Base-by-base conservation (phyloP, 2,797 vertebrate genomes). In the Spinibarbus caldwelli region DNA sequence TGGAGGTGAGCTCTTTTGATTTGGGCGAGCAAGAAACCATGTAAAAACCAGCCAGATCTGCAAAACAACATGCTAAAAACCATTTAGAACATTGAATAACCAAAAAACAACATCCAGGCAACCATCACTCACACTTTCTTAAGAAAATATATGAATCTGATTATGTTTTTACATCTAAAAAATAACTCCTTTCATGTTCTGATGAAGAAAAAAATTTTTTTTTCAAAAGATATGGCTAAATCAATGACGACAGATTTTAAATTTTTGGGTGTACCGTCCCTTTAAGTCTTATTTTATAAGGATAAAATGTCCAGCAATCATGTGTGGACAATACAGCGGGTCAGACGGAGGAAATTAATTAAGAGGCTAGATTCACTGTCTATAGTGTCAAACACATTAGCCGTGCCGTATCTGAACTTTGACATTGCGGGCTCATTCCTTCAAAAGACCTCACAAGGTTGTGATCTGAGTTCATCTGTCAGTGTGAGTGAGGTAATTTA, bases 361-460 rank as follows among this genome's bases (percentile, higher is more conserved):
- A 59, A 31, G 79, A 84, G 80, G 66, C 38, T 68, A 80, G 71
- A 77, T 19, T 81, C 64, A 82, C 31, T 34, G 79, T 71, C 78
- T 54, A 21, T 66, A 29, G n/a, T 72, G 83, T 82, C 86, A 87
- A 80, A 82, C n/a, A 57, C 45, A 62, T 87, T 85, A 85, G 71
- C 38, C 21, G 17, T 59, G 66, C 67, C n/a, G 17, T 77, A 38
- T 67, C 83, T 85, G 75, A 70, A 81, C 72, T 79, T 76, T 66
- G 31, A 59, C 75, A 78, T 54, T 64, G 72, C n/a, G 6, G 41
- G 66, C 17, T 52, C 26, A 2, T 59, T 85, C 14, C 43, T 85
- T 85, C 54, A 85, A 52, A 82, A 82, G 36, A 41, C 17, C 62
- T 78, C 54, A 72, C 36, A 78, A 78, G 62, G 86, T 52, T 49